Evolutionary conservation across 2,888 invertebrate genomes (phyloP), one percentile per base, ranked within the genome.

Genomic region (Scelioninae gen. 2): DNA sequence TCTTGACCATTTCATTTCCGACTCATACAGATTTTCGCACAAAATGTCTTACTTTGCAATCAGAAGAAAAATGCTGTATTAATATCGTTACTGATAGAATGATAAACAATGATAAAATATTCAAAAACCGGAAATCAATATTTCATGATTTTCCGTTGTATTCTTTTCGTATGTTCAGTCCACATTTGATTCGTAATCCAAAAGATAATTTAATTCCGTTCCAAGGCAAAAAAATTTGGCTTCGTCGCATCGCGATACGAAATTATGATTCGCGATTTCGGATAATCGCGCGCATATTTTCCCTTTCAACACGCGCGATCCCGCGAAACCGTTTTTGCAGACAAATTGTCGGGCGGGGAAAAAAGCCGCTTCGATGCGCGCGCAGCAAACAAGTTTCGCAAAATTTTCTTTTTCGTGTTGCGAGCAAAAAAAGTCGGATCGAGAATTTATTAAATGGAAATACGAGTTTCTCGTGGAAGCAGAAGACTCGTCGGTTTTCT

Each of bases 11-110:
- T 25, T 33, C 25, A 52, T 28, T 53, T 16, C 50, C 35, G 53
- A 64, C 52, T 53, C 63, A 11, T 53, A 19, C 35, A 43, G 53
- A 53, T 64, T 53, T 53, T 53, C 52, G 43, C 45, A 45, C 45
- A 53, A 64, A 64, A 25, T n/a, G 9, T 16, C 1, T 22, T 11
- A 25, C 6, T 13, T 11, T 18, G 4, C 37, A 28, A 28, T 28
- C 19, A 37, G 15, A n/a, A n/a, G n/a, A n/a, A n/a, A n/a, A n/a
- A n/a, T n/a, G n/a, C n/a, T n/a, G n/a, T n/a, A n/a, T n/a, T n/a
- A n/a, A n/a, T n/a, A n/a, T n/a, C n/a, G n/a, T n/a, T n/a, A n/a
- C n/a, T n/a, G n/a, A n/a, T n/a, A n/a, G n/a, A n/a, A n/a, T n/a
- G n/a, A n/a, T n/a, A n/a, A n/a, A n/a, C n/a, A n/a, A n/a, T n/a